These are phyloP conservation scores for Turdus rufiventris DNA, from an alignment of 2,113 vertebrate species.

Conservation along the genomic window DNA sequence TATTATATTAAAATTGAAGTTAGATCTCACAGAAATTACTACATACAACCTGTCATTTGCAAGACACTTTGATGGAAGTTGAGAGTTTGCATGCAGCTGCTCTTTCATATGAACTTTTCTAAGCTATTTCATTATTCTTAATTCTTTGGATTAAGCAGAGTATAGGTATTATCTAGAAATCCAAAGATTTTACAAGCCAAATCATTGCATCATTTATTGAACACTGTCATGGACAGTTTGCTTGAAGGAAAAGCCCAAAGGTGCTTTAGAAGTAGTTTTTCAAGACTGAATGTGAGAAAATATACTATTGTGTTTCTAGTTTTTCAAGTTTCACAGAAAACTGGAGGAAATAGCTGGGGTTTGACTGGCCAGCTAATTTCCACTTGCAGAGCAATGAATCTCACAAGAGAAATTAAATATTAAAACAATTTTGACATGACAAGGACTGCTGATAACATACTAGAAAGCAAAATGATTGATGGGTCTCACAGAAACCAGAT, in stretches of 20 bases:
- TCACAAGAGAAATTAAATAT: neutral
- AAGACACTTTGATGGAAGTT: neutral
- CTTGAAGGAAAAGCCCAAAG: neutral
- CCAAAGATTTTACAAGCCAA: neutral
- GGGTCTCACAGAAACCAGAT: neutral
- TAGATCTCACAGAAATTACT: neutral
- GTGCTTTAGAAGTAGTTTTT: neutral
- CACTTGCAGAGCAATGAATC: neutral
- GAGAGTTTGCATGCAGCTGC: neutral
- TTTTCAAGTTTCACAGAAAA: neutral
- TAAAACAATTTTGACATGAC: neutral
- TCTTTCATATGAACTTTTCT: neutral
- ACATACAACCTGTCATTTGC: neutral
- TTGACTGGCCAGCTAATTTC: neutral
- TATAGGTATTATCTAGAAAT: neutral
- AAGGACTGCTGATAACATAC: neutral
- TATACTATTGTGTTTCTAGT: neutral
- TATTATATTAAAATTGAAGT: neutral
- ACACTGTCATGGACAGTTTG: neutral
- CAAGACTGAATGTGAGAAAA: neutral
- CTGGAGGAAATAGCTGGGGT: neutral
- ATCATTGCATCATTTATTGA: neutral
- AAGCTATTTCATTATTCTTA: neutral
- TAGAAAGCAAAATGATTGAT: neutral
- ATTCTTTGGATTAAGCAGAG: neutral